A percentile compares a stretch with the other conserved stretches of the same genome.
These are phyloP conservation scores for Myxocyprinus asiaticus DNA, from an alignment of 2,113 vertebrate genomes.

Conservation along the genomic window DNA sequence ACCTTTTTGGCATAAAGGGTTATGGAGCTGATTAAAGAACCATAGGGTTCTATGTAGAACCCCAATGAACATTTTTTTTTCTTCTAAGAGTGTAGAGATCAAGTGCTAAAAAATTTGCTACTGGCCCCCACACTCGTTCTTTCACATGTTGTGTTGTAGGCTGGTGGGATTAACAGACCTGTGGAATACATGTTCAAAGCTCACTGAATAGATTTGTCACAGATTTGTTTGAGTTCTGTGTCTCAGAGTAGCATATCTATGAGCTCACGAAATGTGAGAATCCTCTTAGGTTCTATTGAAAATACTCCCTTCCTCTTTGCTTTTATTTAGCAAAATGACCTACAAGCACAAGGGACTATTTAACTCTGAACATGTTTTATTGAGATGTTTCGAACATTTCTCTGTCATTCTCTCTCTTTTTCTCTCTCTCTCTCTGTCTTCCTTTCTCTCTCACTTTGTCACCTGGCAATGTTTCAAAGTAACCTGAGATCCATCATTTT, in stretches of 20 bases:
- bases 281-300: conserved; percentile 43
- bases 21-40: no score
- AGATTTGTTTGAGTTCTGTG: neutral
- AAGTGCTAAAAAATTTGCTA: conserved; percentile 19
- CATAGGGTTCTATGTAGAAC: no score
- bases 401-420: conserved; percentile 34
- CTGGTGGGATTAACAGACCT: conserved; percentile 34
- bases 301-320: conserved; percentile 42
- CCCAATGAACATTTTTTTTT: no score
- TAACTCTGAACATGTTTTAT: conserved; percentile 49
- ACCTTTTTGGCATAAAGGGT: no score
- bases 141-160: conserved; percentile 3
- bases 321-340: conserved; percentile 47
- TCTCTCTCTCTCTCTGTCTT: conserved; percentile 34
- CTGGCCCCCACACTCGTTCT: neutral
- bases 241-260: conserved; percentile 26
- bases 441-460: conserved; percentile 36
- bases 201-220: conserved; percentile 35
- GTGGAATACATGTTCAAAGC: conserved; percentile 22
- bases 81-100: no score
- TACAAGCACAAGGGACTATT: conserved; percentile 46
- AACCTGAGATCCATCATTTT: conserved; percentile 47
- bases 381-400: conserved; percentile 26
- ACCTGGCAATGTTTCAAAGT: conserved; percentile 47
- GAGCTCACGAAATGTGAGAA: conserved; percentile 47